Percentiles rank a stretch among this genome's conserved stretches.
Evolutionary conservation across 2,888 invertebrate genomes (phyloP).

Genomic region (Acanthacorydalis orientalis): DNA sequence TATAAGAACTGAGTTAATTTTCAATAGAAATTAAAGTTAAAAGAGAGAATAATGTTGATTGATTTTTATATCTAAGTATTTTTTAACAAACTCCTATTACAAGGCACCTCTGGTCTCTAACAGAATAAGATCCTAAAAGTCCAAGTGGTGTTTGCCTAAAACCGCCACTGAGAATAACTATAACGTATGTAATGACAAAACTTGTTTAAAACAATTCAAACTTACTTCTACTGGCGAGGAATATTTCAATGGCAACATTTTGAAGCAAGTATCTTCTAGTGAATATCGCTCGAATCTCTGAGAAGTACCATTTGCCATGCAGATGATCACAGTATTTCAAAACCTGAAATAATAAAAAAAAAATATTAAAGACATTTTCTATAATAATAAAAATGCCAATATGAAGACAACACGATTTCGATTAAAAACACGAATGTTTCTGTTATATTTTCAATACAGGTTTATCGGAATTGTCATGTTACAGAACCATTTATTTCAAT

Average conservation of each 20-base stretch:
- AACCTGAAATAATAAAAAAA: constrained; percentile 46
- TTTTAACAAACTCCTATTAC: too few species aligned
- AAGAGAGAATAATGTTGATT: too few species aligned
- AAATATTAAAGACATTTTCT: not conserved
- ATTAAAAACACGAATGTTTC: not conserved
- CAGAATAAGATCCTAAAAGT: too few species aligned
- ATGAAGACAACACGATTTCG: not conserved
- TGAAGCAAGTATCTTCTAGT: constrained; percentile 91
- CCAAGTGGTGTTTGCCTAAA: too few species aligned
- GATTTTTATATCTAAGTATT: too few species aligned
- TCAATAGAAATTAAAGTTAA: too few species aligned
- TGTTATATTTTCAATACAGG: not conserved
- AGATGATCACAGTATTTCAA: constrained; percentile 95
- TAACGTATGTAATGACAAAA: not conserved
- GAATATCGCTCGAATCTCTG: constrained; percentile 97
- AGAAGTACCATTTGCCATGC: constrained; percentile 99
- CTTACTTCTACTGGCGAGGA: constrained; percentile 95
- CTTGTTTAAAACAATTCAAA: constrained; percentile 14
- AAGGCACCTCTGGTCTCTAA: too few species aligned
- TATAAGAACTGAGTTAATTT: too few species aligned
- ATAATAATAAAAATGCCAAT: not conserved
- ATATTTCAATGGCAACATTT: constrained; percentile 95
- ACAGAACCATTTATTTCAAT: not conserved
- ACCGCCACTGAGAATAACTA: too few species aligned
- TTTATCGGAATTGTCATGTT: not conserved